A percentile compares a stretch with the other conserved stretches of the same genome.
Evolutionary conservation across 2,888 invertebrate species (phyloP).

Genomic region (Ceriagrion tenellum): DNA sequence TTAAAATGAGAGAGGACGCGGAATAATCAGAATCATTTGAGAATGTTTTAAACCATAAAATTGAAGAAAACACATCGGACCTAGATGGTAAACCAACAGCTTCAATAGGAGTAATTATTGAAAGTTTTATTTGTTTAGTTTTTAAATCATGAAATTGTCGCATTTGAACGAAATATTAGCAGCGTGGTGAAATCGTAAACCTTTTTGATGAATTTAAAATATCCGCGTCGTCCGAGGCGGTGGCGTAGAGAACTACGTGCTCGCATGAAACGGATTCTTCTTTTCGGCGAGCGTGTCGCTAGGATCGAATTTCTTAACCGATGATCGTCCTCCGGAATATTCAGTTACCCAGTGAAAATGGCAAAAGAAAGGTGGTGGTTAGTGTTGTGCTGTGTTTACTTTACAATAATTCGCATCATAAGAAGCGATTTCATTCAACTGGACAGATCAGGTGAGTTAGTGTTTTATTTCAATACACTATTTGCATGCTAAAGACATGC

Average conservation of each 20-base stretch:
- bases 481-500: neutral
- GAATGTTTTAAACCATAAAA: too few species aligned
- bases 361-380: slow-evolving; percentile 70
- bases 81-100: too few species aligned
- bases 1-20: too few species aligned
- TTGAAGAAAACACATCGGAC: too few species aligned
- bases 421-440: slow-evolving; percentile 70
- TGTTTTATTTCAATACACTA: neutral
- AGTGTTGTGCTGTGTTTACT: slow-evolving; percentile 71
- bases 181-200: neutral
- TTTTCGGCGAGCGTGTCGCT: neutral
- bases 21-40: too few species aligned
- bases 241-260: neutral
- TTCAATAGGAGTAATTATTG: too few species aligned
- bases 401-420: slow-evolving; percentile 71
- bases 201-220: neutral
- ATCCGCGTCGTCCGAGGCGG: neutral
- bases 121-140: too few species aligned
- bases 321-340: neutral
- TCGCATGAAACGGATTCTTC: neutral
- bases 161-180: too few species aligned
- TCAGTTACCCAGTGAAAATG: slow-evolving; percentile 72
- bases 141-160: too few species aligned
- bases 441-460: slow-evolving; percentile 70
- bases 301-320: neutral